A percentile compares a stretch with the other conserved stretches of the same genome.
phyloP scores from a whole-genome alignment of 2,113 vertebrate species.

The Macrotus californicus region DNA sequence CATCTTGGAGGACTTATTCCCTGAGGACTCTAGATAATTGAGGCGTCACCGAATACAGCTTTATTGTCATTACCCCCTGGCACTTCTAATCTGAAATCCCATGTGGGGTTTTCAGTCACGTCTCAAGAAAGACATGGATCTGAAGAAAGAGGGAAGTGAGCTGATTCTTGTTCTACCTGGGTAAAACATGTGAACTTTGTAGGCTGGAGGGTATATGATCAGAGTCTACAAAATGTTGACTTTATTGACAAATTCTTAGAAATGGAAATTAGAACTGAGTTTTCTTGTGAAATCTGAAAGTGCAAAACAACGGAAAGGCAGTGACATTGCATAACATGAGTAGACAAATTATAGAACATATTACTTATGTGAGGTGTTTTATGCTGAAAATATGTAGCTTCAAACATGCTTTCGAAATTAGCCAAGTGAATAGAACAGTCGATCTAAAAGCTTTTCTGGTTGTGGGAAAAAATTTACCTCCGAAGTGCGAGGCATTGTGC shows the following conservation, averaged over 20 bases:
- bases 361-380: background rate
- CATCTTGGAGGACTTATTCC: background rate
- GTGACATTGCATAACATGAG: background rate
- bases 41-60: background rate
- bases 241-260: constrained; percentile 10
- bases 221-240: background rate
- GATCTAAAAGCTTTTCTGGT: background rate
- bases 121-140: constrained; percentile 21
- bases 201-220: background rate
- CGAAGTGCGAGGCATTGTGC: background rate
- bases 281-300: background rate
- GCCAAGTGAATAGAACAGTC: background rate
- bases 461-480: background rate
- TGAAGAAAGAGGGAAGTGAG: background rate
- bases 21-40: background rate
- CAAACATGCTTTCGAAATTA: background rate
- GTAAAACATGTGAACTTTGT: constrained; percentile 2
- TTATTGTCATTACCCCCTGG: background rate
- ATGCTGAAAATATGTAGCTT: background rate
- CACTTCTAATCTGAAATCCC: constrained; percentile 38
- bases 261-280: background rate
- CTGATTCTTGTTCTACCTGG: background rate
- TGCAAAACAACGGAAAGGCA: background rate
- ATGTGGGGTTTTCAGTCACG: background rate
- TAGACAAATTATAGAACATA: background rate